Percentiles rank a stretch among this genome's conserved stretches.
Conservation (phyloP, 2,797 vertebrate species). For the Lepus oiostolus region DNA sequence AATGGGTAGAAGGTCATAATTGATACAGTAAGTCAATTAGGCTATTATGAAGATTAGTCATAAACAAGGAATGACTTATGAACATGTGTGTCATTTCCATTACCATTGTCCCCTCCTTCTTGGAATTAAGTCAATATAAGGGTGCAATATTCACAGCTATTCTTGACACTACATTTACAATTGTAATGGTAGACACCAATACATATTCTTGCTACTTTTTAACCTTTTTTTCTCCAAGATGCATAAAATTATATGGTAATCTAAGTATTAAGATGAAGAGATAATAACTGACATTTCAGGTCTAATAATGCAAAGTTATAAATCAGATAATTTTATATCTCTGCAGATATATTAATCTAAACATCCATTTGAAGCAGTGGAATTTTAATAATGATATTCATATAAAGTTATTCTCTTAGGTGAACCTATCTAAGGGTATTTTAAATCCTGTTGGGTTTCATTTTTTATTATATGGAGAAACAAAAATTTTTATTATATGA, state of each 20-base stretch:
- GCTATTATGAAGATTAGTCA: slow-evolving; percentile 33
- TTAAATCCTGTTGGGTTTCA: slow-evolving; percentile 58
- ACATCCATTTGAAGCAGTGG: slow-evolving; percentile 77
- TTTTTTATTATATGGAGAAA: neutral
- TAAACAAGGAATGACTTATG: slow-evolving; percentile 74
- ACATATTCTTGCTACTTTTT: slow-evolving; percentile 73
- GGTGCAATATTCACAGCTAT: slow-evolving; percentile 49
- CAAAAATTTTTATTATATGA: neutral
- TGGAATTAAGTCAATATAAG: slow-evolving; percentile 66
- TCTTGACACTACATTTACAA: slow-evolving; percentile 60
- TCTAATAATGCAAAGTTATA: slow-evolving; percentile 82
- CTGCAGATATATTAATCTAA: slow-evolving; percentile 85
- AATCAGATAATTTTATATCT: slow-evolving; percentile 86
- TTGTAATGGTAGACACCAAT: slow-evolving; percentile 67
- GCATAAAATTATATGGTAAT: slow-evolving; percentile 83
- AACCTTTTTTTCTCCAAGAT: slow-evolving; percentile 77
- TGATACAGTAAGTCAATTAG: slow-evolving; percentile 37
- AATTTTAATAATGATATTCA: slow-evolving; percentile 85
- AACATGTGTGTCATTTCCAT: slow-evolving; percentile 58
- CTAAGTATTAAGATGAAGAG: slow-evolving; percentile 79
- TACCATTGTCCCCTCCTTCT: slow-evolving; percentile 70
- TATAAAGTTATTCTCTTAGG: slow-evolving; percentile 81
- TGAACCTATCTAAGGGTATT: slow-evolving; percentile 63
- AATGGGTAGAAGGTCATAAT: neutral
- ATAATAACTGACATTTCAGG: slow-evolving; percentile 86